Conservation (phyloP, 2,113 vertebrate species). For the Aspiorhynchus laticeps region DNA sequence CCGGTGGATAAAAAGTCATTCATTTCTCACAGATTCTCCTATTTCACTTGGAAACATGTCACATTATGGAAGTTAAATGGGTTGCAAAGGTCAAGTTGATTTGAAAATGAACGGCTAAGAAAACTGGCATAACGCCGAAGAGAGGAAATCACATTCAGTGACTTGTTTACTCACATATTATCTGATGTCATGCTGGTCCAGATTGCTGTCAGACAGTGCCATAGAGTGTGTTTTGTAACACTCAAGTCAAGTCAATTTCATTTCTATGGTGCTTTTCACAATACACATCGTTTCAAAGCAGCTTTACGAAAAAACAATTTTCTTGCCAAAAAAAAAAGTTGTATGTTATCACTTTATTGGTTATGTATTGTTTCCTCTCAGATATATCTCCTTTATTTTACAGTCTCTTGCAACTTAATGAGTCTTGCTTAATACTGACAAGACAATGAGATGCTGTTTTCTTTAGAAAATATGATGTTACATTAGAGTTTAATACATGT, state of each 20-base stretch:
- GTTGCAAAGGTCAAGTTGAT: not conserved
- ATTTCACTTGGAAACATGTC: not conserved
- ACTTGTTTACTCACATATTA: constrained; percentile 6
- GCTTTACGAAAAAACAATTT: not conserved
- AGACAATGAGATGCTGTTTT: not conserved
- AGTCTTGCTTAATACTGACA: too few species aligned
- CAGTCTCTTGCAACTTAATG: too few species aligned
- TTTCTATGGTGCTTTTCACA: not conserved
- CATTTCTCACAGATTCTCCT: not conserved
- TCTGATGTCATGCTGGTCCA: not conserved
- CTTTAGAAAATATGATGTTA: not conserved
- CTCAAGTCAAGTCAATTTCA: not conserved
- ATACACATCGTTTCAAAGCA: not conserved
- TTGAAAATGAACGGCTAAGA: not conserved
- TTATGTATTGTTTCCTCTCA: too few species aligned
- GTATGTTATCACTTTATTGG: too few species aligned
- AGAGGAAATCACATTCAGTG: not conserved
- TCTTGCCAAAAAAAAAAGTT: not conserved
- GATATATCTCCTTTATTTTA: too few species aligned
- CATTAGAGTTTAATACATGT: not conserved
- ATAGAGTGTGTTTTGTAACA: not conserved
- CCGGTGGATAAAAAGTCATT: not conserved
- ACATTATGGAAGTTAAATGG: not conserved
- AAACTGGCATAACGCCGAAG: not conserved
- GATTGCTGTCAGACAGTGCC: not conserved